Conservation (phyloP, 2,113 vertebrate genomes). For the Siniperca knerii region DNA sequence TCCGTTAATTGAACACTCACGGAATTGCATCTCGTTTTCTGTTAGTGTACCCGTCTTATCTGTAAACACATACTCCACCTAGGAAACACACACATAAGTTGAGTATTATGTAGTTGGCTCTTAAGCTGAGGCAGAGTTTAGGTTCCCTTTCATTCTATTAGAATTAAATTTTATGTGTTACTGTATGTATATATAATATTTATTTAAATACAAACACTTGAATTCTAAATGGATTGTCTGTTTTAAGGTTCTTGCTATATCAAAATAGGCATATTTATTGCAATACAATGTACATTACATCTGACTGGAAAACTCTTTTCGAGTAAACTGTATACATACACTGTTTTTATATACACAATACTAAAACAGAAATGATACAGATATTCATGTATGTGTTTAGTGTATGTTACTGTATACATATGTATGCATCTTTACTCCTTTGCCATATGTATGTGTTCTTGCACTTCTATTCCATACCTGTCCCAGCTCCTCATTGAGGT, state of each 20-base stretch:
- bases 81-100: slow-evolving; percentile 21
- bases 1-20: slow-evolving; percentile 96
- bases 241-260: not conserved
- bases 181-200: not conserved
- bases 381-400: not conserved
- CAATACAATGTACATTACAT: not conserved
- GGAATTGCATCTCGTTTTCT: slow-evolving; percentile 99
- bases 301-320: not conserved
- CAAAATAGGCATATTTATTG: not conserved
- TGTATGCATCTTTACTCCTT: not conserved
- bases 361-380: not conserved
- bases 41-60: slow-evolving; percentile 98
- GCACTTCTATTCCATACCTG: slow-evolving; percentile 85
- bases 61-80: slow-evolving; percentile 99
- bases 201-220: not conserved
- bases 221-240: not conserved
- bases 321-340: not conserved
- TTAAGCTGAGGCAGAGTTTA: not conserved
- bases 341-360: not conserved
- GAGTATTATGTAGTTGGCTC: not conserved
- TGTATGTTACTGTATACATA: not conserved
- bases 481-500: slow-evolving; percentile 97
- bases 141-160: not conserved
- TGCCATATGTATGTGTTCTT: not conserved
- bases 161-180: no score